phyloP scores from a whole-genome alignment of 2,797 vertebrate genomes.

The Etheostoma perlongum region DNA sequence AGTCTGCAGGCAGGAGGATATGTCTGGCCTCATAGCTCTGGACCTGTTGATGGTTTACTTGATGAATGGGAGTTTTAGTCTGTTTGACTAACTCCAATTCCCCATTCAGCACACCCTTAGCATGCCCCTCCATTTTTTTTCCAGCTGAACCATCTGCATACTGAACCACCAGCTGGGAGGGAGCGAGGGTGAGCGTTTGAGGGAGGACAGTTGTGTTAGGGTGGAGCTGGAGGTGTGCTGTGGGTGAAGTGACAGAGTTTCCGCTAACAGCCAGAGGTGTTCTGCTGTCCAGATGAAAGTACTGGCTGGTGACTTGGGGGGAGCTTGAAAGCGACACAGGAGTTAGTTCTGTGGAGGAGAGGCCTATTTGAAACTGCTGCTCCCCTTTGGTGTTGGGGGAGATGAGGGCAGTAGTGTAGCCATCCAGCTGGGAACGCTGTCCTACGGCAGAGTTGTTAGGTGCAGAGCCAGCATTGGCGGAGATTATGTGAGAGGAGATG shows the following conservation, averaged over 20 bases:
- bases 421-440: conserved; percentile 89
- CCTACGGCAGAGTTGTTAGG: conserved; percentile 85
- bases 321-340: conserved; percentile 85
- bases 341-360: conserved; percentile 81
- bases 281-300: conserved; percentile 94
- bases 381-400: conserved; percentile 92
- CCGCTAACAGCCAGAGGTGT: conserved; percentile 88
- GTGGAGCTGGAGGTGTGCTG: conserved; percentile 92
- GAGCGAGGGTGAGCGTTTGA: conserved; percentile 92
- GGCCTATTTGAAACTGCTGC: conserved; percentile 86
- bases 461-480: conserved; percentile 87
- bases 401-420: conserved; percentile 90
- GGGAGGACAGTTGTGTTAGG: conserved; percentile 92
- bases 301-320: conserved; percentile 88
- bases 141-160: conserved; percentile 90
- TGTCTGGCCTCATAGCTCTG: conserved; percentile 93
- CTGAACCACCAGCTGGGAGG: conserved; percentile 95
- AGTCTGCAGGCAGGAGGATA: conserved; percentile 92
- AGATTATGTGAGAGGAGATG: conserved; percentile 96
- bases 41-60: conserved; percentile 80
- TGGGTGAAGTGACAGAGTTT: conserved; percentile 80
- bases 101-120: conserved; percentile 91
- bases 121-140: conserved; percentile 90
- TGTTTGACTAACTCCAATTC: conserved; percentile 88
- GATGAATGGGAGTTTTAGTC: conserved; percentile 59